Percentiles rank a stretch among this genome's conserved stretches.
Evolutionary conservation across 2,113 vertebrate genomes (phyloP).

Genomic region (Mobula birostris): DNA sequence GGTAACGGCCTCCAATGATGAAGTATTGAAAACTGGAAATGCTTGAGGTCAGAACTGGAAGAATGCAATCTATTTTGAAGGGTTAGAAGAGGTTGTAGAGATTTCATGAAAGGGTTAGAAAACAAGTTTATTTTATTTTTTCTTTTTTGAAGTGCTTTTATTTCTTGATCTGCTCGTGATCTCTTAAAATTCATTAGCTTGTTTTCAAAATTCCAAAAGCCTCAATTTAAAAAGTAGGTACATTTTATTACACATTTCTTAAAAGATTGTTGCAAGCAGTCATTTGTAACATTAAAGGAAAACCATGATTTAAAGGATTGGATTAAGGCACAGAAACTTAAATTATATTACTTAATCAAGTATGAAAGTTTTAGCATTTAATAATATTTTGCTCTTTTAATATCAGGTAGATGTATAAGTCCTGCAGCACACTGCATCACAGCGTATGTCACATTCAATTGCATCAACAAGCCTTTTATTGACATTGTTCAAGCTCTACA

Average conservation of each 20-base stretch:
- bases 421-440: constrained; percentile 53
- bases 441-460: constrained; percentile 52
- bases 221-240: background rate
- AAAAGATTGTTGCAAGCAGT: background rate
- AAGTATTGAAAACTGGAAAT: too few relatives aligned
- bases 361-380: background rate
- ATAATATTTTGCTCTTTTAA: constrained; percentile 52
- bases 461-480: constrained; percentile 40
- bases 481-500: background rate
- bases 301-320: background rate
- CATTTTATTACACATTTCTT: background rate
- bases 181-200: background rate
- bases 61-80: too few relatives aligned
- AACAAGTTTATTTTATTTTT: too few relatives aligned
- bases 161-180: background rate
- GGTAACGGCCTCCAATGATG: background rate
- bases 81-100: too few relatives aligned
- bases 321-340: background rate
- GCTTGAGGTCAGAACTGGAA: too few relatives aligned
- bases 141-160: background rate
- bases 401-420: constrained; percentile 50
- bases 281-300: background rate
- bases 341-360: constrained; percentile 1
- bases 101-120: too few relatives aligned
- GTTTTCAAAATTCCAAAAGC: background rate